phyloP scores from a whole-genome alignment of 2,113 vertebrate genomes.

The Eulemur rufifrons region DNA sequence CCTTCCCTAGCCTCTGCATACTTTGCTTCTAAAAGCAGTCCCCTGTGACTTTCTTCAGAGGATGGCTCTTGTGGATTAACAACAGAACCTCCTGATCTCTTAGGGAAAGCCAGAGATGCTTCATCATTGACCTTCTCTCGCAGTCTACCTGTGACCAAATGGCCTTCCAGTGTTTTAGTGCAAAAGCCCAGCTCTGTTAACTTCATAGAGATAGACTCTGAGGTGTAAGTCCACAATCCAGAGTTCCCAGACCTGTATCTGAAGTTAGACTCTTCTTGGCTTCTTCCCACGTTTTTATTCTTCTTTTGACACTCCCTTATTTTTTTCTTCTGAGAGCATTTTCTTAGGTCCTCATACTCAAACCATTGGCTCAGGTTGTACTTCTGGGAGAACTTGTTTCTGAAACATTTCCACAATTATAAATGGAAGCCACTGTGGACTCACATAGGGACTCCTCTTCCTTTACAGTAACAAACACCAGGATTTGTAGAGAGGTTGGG shows the following conservation, averaged over 20 bases:
- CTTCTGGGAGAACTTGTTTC: not conserved
- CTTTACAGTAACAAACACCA: not conserved
- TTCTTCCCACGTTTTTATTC: not conserved
- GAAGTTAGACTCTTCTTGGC: not conserved
- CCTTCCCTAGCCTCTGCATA: not conserved
- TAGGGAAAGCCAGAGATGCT: not conserved
- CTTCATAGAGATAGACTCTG: not conserved
- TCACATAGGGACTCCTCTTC: not conserved
- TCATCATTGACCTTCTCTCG: not conserved
- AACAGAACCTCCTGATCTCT: not conserved
- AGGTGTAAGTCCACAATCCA: not conserved
- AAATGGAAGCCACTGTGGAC: not conserved
- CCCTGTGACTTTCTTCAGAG: not conserved
- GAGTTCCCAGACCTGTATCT: not conserved
- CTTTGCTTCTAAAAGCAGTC: not conserved
- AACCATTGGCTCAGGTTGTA: not conserved
- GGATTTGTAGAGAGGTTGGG: not conserved
- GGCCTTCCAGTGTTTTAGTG: not conserved
- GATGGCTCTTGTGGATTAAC: not conserved
- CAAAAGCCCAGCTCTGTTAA: not conserved
- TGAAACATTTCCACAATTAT: not conserved
- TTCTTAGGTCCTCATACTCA: not conserved
- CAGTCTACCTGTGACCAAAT: accelerated
- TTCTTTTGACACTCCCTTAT: not conserved
- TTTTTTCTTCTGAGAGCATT: not conserved